Evolutionary conservation across 2,113 vertebrate genomes (phyloP).

Genomic region (Connochaetes taurinus): DNA sequence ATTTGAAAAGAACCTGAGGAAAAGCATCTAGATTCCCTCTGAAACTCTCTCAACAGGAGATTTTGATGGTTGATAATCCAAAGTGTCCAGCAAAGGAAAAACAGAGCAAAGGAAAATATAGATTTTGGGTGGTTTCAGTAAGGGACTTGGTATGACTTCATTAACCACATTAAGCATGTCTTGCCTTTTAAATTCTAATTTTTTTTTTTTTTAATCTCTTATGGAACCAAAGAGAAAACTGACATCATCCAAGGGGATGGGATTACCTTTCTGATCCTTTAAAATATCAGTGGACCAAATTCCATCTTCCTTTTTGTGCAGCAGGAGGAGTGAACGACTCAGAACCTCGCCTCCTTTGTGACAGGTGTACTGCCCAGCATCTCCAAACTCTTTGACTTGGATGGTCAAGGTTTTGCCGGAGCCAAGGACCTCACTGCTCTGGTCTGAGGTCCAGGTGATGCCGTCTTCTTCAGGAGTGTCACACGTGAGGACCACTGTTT

Average conservation of each 20-base stretch:
- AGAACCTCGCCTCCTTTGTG: conserved; percentile 41
- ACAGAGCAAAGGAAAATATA: background rate
- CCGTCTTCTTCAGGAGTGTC: conserved; percentile 39
- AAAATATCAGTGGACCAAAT: conserved; percentile 71
- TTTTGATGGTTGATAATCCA: background rate
- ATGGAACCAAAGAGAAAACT: background rate
- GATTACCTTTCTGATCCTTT: conserved; percentile 68
- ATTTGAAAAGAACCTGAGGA: background rate
- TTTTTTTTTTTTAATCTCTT: background rate
- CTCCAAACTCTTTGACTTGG: conserved; percentile 74
- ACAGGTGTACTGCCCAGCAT: conserved; percentile 79
- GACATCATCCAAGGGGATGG: background rate
- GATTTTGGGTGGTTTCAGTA: background rate
- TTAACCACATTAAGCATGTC: background rate
- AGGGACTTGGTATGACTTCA: background rate
- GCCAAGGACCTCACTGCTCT: background rate
- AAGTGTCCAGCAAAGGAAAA: background rate
- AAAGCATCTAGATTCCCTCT: background rate
- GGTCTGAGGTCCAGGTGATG: conserved; percentile 75
- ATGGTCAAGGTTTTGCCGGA: conserved; percentile 69
- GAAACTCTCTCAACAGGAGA: background rate
- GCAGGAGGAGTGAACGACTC: conserved; percentile 65
- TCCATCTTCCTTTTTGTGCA: conserved; percentile 70
- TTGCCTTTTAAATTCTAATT: background rate
- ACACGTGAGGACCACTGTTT: conserved; percentile 73